Evolutionary conservation across 2,888 invertebrate species (phyloP), one percentile per base, ranked within the genome.

Genomic region (Stenoptilia bipunctidactyla): DNA sequence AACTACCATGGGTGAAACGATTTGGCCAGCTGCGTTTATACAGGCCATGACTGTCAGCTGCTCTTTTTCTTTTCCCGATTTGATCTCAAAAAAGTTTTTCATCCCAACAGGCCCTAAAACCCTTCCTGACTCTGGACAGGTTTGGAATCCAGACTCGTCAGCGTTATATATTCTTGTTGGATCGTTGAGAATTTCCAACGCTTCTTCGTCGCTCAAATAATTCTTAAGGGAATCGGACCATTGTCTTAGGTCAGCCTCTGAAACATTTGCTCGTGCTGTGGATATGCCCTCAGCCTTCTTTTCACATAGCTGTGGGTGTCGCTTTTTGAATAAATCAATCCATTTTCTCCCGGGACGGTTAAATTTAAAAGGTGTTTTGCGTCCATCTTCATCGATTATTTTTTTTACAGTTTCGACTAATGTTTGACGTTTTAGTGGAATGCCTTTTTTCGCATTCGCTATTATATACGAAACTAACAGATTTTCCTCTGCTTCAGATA

Each of bases 1-100:
- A 6, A 61, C 44, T 14, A 63, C 55, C 55, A 58, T 53, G n/a
- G 56, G 53, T 15, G 55, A 53, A 37, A 52, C 48, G 14, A 53
- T 40, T 36, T 50, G 40, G 13, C 61, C 61, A 41, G 46, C 45
- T 25, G 59, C 61, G 45, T 55, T 56, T 36, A n/a, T n/a, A n/a
- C 49, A 54, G 34, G 59, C 39, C 37, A 57, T 43, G 13, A 53
- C 54, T 30, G 55, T 56, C 10, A 56, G 38, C 43, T 48, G 33
- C 3, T 55, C 50, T 46, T 52, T 56, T 38, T 53, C 51, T n/a
- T n/a, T n/a, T n/a, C n/a, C n/a, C n/a, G n/a, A n/a, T 43, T 52
- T 42, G 15, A 70, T 52, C 6, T 41, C 30, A 27, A 34, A 27
- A 9, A 20, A 25, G 13, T 33, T 30, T 38, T 41, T 41, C 33